Percentiles rank a stretch among this genome's conserved stretches.
Conservation (phyloP, 2,113 vertebrate genomes). For the Aythya baeri region DNA sequence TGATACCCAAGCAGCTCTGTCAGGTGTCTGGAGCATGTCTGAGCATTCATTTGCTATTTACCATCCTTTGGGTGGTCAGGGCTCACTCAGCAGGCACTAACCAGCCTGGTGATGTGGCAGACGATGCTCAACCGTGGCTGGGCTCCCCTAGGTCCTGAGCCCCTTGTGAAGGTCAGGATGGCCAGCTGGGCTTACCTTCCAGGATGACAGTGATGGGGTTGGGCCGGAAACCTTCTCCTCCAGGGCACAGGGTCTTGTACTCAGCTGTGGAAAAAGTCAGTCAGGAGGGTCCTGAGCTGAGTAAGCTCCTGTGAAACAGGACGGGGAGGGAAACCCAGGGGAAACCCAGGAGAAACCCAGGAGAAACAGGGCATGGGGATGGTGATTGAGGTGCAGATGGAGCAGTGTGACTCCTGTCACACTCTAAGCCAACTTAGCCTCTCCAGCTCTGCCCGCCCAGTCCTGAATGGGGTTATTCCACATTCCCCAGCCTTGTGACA, state of each 20-base stretch:
- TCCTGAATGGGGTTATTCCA: too few relatives aligned
- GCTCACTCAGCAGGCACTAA: neutral
- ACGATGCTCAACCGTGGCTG: neutral
- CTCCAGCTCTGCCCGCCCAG: neutral
- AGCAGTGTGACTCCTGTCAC: neutral
- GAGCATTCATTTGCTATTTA: fast-evolving
- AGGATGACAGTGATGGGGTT: constrained; percentile 94
- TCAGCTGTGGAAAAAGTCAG: constrained; percentile 80
- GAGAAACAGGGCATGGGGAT: neutral
- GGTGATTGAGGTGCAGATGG: neutral
- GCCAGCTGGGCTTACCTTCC: constrained; percentile 80
- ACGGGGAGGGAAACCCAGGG: neutral
- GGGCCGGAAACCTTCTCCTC: constrained; percentile 92
- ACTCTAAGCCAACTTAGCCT: fast-evolving
- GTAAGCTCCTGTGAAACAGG: neutral
- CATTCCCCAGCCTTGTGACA: neutral
- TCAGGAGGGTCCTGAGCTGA: neutral
- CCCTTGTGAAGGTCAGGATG: fast-evolving
- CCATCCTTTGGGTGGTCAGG: fast-evolving
- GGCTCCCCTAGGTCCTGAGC: neutral
- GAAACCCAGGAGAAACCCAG: neutral
- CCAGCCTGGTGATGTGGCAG: neutral
- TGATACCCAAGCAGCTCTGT: fast-evolving
- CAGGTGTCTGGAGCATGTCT: fast-evolving
- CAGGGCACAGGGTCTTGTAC: constrained; percentile 93